Base-by-base conservation (phyloP, 1,140 invertebrate species). In the Apis florea region DNA sequence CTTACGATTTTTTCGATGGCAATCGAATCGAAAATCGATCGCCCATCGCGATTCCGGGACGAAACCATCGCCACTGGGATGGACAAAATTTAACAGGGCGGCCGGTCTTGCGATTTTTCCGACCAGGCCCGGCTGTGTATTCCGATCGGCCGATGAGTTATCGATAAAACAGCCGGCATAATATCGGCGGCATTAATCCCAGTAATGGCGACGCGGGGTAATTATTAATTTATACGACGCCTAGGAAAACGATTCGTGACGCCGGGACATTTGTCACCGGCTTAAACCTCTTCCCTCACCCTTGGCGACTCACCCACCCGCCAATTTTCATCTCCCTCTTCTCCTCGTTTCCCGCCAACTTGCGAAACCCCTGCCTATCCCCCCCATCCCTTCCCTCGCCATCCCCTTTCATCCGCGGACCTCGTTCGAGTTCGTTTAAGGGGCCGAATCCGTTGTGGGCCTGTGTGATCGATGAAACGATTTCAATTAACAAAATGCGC, bases 151-250 rank as follows among this genome's bases (percentile, higher is more conserved):
- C 83, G 86, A 76, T 88, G 82, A 88, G 83, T 90, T 88, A 89
- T 89, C 79, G 82, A 82, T 69, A 85, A 89, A 89, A 89, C 85
- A 89, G 71, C 59, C 61, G 75, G 85, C 84, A 86, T 86, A 87
- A 90, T 91, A 86, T 89, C 83, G 63, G 51, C 78, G 70, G 84
- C 83, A 91, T 90, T 91, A 91, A 92, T 91, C 89, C 89, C 84
- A 49, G 86, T 90, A 91, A 92, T 92, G 86, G 90, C 83, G 84
- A 61, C 78, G 61, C 63, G 53, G 63, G 78, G 85, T 90, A 89
- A 89, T 91, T 91, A 90, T 90, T 92, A 91, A 92, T 92, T 91
- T 88, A 90, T 90, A 90, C 76, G 84, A 84, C 83, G 84, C 82
- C 81, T 88, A 88, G 84, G 80, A 91, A 89, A 89, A 89, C 85